Conservation (phyloP, 2,113 vertebrate genomes). For the Lutjanus erythropterus region DNA sequence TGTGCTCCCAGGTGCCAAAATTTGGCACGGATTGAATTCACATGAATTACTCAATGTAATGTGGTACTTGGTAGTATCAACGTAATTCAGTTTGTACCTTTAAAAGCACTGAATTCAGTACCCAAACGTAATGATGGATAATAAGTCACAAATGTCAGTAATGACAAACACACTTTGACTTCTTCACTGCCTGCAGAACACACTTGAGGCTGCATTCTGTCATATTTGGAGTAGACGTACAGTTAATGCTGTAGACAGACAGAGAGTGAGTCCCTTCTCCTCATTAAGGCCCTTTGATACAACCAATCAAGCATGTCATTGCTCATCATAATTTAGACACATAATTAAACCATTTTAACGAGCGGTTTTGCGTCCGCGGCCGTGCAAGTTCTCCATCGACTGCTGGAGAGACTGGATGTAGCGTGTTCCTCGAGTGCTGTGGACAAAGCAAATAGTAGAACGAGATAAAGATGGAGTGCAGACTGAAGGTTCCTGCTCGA, state of each 20-base stretch:
- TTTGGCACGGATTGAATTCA: too few relatives aligned
- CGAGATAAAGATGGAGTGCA: constrained; percentile 10
- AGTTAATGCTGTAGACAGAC: constrained; percentile 44
- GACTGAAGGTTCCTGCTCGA: constrained; percentile 22
- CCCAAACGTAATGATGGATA: constrained; percentile 6
- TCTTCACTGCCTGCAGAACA: neutral
- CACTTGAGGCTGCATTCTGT: constrained; percentile 50
- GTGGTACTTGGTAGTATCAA: too few relatives aligned
- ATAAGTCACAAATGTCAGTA: constrained; percentile 23
- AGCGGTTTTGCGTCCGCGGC: constrained; percentile 45
- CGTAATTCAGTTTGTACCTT: too few relatives aligned
- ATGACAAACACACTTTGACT: constrained; percentile 45
- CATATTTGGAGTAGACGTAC: constrained; percentile 19
- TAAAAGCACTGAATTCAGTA: too few relatives aligned
- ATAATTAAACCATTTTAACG: constrained; percentile 76
- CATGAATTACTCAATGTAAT: too few relatives aligned
- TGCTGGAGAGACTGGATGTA: constrained; percentile 20
- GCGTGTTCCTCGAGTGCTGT: neutral
- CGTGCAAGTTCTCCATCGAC: constrained; percentile 19
- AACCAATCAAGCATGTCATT: constrained; percentile 82
- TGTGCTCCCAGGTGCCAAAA: too few relatives aligned
- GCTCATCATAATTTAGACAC: constrained; percentile 77
- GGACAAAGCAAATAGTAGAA: constrained; percentile 5
- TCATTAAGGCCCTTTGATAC: constrained; percentile 71
- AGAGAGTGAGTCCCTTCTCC: constrained; percentile 46